These are phyloP conservation scores for Trachemys scripta DNA, from an alignment of 2,113 vertebrate species.

Conservation along the genomic window DNA sequence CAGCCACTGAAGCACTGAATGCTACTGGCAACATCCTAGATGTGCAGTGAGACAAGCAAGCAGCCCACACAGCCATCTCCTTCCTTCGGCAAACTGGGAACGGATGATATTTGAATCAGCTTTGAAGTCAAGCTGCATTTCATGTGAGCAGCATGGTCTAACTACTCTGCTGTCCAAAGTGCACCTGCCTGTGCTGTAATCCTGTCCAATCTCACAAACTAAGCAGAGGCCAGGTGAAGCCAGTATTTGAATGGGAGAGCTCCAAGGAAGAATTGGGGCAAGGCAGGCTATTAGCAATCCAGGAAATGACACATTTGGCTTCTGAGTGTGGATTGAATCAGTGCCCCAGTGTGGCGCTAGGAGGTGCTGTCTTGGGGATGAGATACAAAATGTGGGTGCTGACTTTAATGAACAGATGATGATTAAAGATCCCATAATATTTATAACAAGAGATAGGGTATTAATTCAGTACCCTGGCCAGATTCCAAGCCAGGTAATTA, in stretches of 20 bases:
- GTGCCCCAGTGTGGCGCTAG: background rate
- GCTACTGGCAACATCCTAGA: background rate
- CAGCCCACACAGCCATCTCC: background rate
- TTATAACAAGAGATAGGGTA: rapidly evolving
- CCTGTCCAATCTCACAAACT: background rate
- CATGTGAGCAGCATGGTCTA: background rate
- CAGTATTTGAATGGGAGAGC: rapidly evolving
- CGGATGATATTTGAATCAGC: rapidly evolving
- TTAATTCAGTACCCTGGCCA: background rate
- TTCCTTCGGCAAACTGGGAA: background rate
- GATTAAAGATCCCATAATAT: background rate
- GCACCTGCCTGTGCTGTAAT: background rate
- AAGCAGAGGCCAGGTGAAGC: background rate
- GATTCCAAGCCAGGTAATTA: background rate
- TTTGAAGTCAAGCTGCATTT: background rate
- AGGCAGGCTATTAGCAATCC: rapidly evolving
- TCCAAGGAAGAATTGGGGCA: background rate
- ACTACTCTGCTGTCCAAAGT: background rate
- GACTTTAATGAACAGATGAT: background rate
- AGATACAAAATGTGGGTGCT: background rate
- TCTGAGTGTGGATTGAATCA: rapidly evolving
- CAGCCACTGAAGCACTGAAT: background rate
- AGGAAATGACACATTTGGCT: background rate
- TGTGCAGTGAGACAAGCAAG: background rate
- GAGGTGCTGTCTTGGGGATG: rapidly evolving